These are phyloP conservation scores for Palythoa heliodiscus DNA, from an alignment of 92 coral and sea anemone genomes.

Conservation along the genomic window DNA sequence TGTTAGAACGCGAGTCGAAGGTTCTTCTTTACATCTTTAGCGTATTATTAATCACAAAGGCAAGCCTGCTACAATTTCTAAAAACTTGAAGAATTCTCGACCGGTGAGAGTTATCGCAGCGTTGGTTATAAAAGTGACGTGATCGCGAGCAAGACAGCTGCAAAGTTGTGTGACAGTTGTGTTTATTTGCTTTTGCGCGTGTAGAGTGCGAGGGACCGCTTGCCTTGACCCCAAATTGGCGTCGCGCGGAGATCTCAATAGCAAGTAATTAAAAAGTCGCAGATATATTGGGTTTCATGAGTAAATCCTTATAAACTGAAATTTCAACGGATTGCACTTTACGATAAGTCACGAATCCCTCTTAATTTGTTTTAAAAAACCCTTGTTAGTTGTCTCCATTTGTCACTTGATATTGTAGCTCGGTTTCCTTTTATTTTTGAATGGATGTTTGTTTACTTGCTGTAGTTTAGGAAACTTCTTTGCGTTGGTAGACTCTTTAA, in stretches of 20 bases:
- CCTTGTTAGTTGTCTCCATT: neutral
- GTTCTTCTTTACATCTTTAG: too few relatives aligned
- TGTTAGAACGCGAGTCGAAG: too few relatives aligned
- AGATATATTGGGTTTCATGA: conserved; percentile 17
- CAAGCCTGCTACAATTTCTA: neutral
- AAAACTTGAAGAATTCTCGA: neutral
- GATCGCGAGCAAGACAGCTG: conserved; percentile 7
- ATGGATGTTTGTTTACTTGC: conserved; percentile 7
- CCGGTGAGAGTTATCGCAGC: neutral
- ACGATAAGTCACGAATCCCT: neutral
- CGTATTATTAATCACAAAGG: too few relatives aligned
- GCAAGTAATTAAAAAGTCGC: conserved; percentile 18
- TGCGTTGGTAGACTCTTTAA: neutral
- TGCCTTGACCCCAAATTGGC: conserved; percentile 13
- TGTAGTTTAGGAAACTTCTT: conserved; percentile 3
- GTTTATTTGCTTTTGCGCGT: neutral
- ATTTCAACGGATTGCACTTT: neutral
- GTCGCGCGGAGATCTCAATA: neutral
- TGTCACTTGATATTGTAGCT: neutral
- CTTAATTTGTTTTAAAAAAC: neutral
- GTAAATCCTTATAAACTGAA: neutral
- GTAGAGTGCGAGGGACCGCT: conserved; percentile 9
- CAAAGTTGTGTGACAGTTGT: neutral
- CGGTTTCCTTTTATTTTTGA: neutral
- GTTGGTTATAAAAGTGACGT: neutral